Evolutionary conservation across 2,113 vertebrate genomes (phyloP).

Genomic region (Origma solitaria): DNA sequence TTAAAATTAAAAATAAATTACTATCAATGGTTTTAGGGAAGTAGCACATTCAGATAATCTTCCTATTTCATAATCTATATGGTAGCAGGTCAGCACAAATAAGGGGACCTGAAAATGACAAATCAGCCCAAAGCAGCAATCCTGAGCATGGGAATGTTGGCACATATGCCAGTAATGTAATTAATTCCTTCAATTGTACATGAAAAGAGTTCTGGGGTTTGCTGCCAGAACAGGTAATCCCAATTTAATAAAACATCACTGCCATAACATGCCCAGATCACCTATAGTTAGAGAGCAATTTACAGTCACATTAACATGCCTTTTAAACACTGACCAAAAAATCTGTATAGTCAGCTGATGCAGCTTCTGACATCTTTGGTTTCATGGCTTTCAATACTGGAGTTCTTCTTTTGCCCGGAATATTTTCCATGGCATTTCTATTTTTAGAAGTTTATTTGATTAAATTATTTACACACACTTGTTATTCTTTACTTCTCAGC

Average conservation of each 20-base stretch:
- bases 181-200: neutral
- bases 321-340: neutral
- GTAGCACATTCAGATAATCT: neutral
- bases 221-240: neutral
- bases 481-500: neutral
- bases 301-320: neutral
- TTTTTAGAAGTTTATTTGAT: neutral
- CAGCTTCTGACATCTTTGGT: neutral
- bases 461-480: neutral
- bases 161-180: neutral
- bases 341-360: neutral
- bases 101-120: neutral
- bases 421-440: neutral
- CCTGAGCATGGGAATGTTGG: neutral
- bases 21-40: neutral
- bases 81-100: neutral
- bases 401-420: neutral
- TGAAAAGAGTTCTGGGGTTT: neutral
- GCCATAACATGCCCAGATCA: neutral
- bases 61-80: neutral
- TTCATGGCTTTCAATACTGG: neutral
- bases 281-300: neutral
- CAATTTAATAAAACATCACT: neutral
- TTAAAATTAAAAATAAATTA: neutral
- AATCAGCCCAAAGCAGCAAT: neutral